Conservation (phyloP, 1,140 invertebrate genomes). For the Hesperophylax magnus region DNA sequence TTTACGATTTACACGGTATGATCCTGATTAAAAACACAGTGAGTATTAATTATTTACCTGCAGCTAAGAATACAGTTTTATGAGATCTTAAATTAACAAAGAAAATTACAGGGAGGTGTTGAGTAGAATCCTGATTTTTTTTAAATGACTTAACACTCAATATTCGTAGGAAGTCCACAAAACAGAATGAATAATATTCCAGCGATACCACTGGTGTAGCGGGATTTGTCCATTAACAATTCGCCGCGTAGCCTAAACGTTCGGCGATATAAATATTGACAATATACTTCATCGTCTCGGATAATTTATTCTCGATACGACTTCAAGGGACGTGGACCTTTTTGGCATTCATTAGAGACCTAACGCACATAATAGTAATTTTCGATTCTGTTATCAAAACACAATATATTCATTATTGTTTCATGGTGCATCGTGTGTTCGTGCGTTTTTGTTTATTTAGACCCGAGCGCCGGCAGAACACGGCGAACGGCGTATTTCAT, state of each 20-base stretch:
- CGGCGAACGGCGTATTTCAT: neutral
- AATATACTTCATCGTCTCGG: conserved; percentile 18
- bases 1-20: no score
- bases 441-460: conserved; percentile 27
- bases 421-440: conserved; percentile 14
- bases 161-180: neutral
- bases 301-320: conserved; percentile 40
- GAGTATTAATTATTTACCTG: no score
- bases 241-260: conserved; percentile 11
- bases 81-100: no score
- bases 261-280: conserved; percentile 39
- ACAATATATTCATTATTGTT: conserved; percentile 37
- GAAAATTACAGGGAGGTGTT: no score
- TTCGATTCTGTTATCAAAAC: conserved; percentile 41
- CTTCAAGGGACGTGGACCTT: conserved; percentile 38
- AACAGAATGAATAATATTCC: neutral
- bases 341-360: conserved; percentile 39
- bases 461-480: neutral
- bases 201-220: neutral
- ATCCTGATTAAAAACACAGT: no score
- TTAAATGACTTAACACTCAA: no score
- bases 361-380: conserved; percentile 38
- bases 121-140: no score
- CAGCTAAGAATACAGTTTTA: no score
- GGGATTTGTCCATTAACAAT: conserved; percentile 22